A percentile compares a stretch with the other conserved stretches of the same genome.
Evolutionary conservation across 2,797 vertebrate species (phyloP).

Genomic region (Steatocranus sp.): DNA sequence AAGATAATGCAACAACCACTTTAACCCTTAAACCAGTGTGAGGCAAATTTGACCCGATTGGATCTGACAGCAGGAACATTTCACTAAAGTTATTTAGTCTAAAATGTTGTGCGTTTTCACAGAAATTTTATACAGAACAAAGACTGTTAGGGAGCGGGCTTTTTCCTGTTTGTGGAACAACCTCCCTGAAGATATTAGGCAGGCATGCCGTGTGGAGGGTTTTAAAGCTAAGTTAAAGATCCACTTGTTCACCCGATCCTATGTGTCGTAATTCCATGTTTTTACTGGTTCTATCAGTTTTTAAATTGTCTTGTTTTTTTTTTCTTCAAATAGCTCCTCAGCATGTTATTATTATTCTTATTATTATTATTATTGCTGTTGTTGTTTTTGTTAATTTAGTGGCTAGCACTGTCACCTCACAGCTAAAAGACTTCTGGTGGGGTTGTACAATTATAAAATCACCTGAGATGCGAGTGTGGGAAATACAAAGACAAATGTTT

Average conservation of each 20-base stretch:
- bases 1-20: fast-evolving
- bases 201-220: background rate
- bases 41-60: too few relatives aligned
- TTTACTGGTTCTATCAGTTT: background rate
- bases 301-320: background rate
- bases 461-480: background rate
- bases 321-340: background rate
- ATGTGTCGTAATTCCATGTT: fast-evolving
- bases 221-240: background rate
- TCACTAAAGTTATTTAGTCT: background rate
- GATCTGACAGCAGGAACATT: background rate
- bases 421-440: background rate
- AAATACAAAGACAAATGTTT: background rate
- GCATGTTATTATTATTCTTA: fast-evolving
- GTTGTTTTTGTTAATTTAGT: background rate
- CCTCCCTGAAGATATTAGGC: background rate
- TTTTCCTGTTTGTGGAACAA: background rate
- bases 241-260: background rate
- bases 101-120: background rate
- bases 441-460: background rate
- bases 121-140: background rate
- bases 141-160: fast-evolving
- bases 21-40: background rate
- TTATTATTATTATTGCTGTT: too few relatives aligned
- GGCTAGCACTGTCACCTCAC: background rate